phyloP scores from a whole-genome alignment of 2,797 vertebrate genomes.

The Characodon lateralis region DNA sequence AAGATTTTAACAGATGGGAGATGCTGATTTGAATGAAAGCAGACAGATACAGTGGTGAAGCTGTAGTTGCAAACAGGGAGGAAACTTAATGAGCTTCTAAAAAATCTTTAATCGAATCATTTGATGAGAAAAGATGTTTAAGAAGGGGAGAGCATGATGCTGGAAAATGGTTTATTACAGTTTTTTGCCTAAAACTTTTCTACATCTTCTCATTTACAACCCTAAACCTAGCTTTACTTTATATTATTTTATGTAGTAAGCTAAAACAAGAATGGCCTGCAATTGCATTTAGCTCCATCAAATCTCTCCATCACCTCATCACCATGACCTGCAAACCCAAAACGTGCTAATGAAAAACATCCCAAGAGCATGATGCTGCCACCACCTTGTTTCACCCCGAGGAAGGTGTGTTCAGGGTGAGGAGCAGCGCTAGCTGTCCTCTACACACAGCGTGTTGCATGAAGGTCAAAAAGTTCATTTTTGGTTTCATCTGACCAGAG shows the following conservation, averaged over 20 bases:
- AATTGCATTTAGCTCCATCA: background rate
- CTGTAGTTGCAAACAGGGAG: slow-evolving; percentile 34
- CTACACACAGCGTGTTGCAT: too few relatives aligned
- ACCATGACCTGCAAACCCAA: background rate
- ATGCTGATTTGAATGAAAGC: slow-evolving; percentile 61
- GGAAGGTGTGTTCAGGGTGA: background rate
- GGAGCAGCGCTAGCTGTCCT: too few relatives aligned
- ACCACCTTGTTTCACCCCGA: background rate
- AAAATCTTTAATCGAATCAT: slow-evolving; percentile 12
- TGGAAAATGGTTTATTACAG: slow-evolving; percentile 34
- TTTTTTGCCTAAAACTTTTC: background rate
- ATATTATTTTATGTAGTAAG: background rate
- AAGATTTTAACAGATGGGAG: slow-evolving; percentile 39
- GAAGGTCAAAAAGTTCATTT: too few relatives aligned
- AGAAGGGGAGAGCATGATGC: slow-evolving; percentile 27
- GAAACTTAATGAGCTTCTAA: slow-evolving; percentile 63
- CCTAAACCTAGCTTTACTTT: background rate
- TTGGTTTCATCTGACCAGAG: too few relatives aligned
- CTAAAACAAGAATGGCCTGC: background rate
- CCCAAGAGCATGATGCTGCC: background rate
- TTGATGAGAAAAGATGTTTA: slow-evolving; percentile 29
- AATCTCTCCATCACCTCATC: background rate
- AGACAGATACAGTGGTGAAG: slow-evolving; percentile 60
- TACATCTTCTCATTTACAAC: background rate
- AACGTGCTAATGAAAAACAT: background rate